Evolutionary conservation across 35 echinoderm and acorn worm species (phyloP).

Genomic region (Holothuria glaberrima): DNA sequence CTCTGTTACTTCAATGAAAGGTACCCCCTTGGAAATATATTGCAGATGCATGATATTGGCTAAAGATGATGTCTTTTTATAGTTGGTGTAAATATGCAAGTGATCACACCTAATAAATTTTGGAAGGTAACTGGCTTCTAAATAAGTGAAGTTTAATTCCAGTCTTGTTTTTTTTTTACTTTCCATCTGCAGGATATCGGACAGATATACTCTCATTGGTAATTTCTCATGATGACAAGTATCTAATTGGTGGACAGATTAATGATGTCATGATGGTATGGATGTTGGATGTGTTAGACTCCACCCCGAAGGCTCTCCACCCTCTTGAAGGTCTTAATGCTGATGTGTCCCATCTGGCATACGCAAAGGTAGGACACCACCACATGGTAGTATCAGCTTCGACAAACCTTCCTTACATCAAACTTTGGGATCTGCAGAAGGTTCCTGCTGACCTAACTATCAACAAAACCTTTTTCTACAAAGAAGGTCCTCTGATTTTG

Average conservation of each 20-base stretch:
- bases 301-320: slow-evolving; percentile 26
- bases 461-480: slow-evolving; percentile 48
- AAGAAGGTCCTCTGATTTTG: slow-evolving; percentile 44
- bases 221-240: slow-evolving; percentile 33
- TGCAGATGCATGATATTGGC: too few relatives aligned
- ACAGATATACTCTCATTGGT: slow-evolving; percentile 57
- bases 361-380: slow-evolving; percentile 28
- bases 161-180: background rate
- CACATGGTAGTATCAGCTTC: slow-evolving; percentile 53
- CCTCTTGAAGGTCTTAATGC: slow-evolving; percentile 55
- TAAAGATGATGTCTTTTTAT: too few relatives aligned
- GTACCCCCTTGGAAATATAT: too few relatives aligned
- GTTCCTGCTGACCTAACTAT: slow-evolving; percentile 15
- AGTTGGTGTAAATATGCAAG: too few relatives aligned
- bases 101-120: too few relatives aligned
- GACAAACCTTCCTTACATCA: slow-evolving; percentile 52
- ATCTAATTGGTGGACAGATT: slow-evolving; percentile 45
- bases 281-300: slow-evolving; percentile 31
- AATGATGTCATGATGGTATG: slow-evolving; percentile 59
- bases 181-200: slow-evolving; percentile 17
- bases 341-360: slow-evolving; percentile 42
- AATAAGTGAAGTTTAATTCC: background rate
- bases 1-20: too few relatives aligned
- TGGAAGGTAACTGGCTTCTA: background rate
- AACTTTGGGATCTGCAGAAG: slow-evolving; percentile 59